Evolutionary conservation across 2,797 vertebrate species (phyloP), one percentile per base, ranked within the genome.

Genomic region (Trachops cirrhosus): DNA sequence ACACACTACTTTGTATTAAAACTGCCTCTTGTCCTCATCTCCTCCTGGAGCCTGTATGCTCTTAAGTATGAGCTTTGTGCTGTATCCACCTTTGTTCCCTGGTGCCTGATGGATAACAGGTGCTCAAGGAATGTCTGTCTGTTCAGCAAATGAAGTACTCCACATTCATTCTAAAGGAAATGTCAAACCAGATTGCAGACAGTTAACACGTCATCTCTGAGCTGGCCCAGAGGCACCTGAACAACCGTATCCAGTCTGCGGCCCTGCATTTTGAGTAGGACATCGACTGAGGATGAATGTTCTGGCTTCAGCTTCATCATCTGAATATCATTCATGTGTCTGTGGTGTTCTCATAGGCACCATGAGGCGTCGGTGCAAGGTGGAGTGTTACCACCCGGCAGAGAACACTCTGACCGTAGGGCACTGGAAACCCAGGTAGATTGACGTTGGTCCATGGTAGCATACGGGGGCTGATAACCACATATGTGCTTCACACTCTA

Each of bases 61-160:
- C 82, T 82, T 22, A 39, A 14, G 68, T 59, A 16, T 7, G n/a
- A 93, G 83, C 68, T 88, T 34, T 73, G 87, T 85, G 57, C 74
- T 29, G 4, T 48, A 32, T 22, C 52, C 78, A 41, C 86, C 64
- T 92, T 87, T 92, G 89, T 74, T 84, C 50, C 67, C 64, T 2
- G 0, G 8, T 11, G 34, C 77, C 90, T 91, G 92, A 73, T 34
- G 54, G 46, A 71, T 79, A 80, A 59, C 67, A 93, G n/a, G 54
- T 80, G 39, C 73, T 97, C 68, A 12, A 1, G 64, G 74, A 77
- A 67, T 86, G 82, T 89, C 88, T 93, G 90, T 62, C 59, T 12
- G 26, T 54, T 94, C 46, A 57, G 80, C 32, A 46, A 54, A 46
- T 57, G n/a, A 82, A 24, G 90, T 26, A 46, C 54, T 44, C 50